Percentiles rank a stretch among this genome's conserved stretches.
Evolutionary conservation across 2,888 invertebrate genomes (phyloP).

Genomic region (Chrysotoxum bicinctum): DNA sequence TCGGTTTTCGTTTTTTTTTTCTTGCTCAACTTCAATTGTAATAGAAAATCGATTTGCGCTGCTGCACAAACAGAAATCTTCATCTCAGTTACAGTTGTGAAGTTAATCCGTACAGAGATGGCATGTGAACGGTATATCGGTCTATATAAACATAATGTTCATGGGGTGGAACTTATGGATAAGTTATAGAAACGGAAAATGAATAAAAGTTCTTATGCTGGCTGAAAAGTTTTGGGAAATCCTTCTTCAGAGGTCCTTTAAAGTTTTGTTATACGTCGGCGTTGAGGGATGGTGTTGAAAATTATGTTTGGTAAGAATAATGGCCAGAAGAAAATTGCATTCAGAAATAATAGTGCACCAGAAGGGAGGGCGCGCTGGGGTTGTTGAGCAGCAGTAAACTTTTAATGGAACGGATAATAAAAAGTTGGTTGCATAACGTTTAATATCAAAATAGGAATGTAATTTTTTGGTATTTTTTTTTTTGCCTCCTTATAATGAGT

Average conservation of each 20-base stretch:
- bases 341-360: slow-evolving; percentile 1
- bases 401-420: slow-evolving; percentile 13
- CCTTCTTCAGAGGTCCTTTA: slow-evolving; percentile 23
- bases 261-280: slow-evolving; percentile 7
- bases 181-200: slow-evolving; percentile 39
- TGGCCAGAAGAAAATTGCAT: slow-evolving; percentile 25
- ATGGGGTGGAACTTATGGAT: slow-evolving; percentile 11
- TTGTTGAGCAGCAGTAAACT: background rate
- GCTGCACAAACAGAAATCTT: slow-evolving; percentile 54
- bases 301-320: slow-evolving; percentile 21
- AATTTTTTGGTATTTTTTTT: background rate
- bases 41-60: slow-evolving; percentile 62
- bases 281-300: background rate
- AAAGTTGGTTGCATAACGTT: slow-evolving; percentile 7
- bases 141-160: background rate
- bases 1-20: background rate
- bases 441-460: slow-evolving; percentile 12
- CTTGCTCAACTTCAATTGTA: slow-evolving; percentile 42
- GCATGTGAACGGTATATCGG: background rate
- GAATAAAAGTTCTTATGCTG: slow-evolving; percentile 20
- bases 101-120: slow-evolving; percentile 3
- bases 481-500: background rate
- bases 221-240: slow-evolving; percentile 49
- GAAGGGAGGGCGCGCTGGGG: background rate
- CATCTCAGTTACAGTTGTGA: slow-evolving; percentile 26